Base-by-base conservation (phyloP, 2,113 vertebrate genomes). In the Sinocyclocheilus maitianheensis region DNA sequence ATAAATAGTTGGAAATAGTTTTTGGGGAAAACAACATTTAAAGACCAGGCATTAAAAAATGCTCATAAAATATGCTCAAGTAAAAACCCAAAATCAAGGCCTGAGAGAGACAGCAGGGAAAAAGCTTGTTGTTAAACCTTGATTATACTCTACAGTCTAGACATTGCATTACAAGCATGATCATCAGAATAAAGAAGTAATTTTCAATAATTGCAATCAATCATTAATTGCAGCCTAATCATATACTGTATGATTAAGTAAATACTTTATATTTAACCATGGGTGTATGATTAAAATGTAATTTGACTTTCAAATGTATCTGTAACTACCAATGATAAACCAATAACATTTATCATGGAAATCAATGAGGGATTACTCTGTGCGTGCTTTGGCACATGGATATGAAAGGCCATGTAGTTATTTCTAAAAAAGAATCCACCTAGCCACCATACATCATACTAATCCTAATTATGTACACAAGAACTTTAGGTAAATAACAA, bases 201-300 rank as follows among this genome's bases (percentile, higher is more conserved):
- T 75, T 75, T 75, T 48, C 22, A 75, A 75, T 75, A 75, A 75
- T 75, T 75, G 43, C 43, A 48, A 75, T 75, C 43, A 75, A 62
- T 58, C 55, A n/a, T 62, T 43, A 80, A 80, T 37, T 37, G 20
- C 34, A 79, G 30, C 20, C 55, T 60, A n/a, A 37, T 62, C 34
- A 62, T 11, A 5, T 22, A 40, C 69, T 46, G 4, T 65, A 20
- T 51, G 43, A 81, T 67, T 2, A 82, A 51, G 43, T 51, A 82
- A 69, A 82, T 34, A 67, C 14, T 22, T 69, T 34, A 26, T 18
- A 46, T 81, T 67, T 43, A 81, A 43, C 60, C 1, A 9, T 4
- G 20, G 14, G 20, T 26, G 43, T 51, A 51, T 48, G 9, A 82
- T 69, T 82, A 46, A 69, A 81, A 67, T 20, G 9, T 63, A 13